Evolutionary conservation across 2,113 vertebrate species (phyloP).

Genomic region (Marcusenius ussheri): DNA sequence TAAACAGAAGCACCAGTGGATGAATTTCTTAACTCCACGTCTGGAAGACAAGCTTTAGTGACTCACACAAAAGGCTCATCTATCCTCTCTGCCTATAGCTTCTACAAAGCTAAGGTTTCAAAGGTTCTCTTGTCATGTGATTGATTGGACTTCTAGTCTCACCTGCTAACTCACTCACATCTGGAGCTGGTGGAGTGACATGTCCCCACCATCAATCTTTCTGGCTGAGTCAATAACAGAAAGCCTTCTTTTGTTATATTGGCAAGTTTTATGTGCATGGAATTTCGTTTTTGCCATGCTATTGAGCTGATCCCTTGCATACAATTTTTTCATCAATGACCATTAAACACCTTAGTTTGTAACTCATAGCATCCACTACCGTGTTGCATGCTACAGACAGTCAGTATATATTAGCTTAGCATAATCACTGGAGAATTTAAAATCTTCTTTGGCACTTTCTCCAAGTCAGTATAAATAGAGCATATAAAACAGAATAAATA

Average conservation of each 20-base stretch:
- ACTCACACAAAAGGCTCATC: not conserved
- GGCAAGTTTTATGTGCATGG: not conserved
- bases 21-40: not conserved
- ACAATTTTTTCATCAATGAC: not conserved
- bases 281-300: not conserved
- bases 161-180: not conserved
- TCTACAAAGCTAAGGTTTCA: constrained; percentile 50
- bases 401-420: not conserved
- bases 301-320: not conserved
- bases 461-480: not conserved
- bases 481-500: no score
- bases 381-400: not conserved
- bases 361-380: not conserved
- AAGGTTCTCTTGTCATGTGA: constrained; percentile 40
- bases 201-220: not conserved
- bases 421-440: not conserved
- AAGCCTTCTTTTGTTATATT: not conserved
- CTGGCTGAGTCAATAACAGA: not conserved
- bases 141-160: constrained; percentile 34
- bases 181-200: not conserved
- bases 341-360: not conserved
- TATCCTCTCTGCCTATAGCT: constrained; percentile 16
- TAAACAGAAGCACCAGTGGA: not conserved
- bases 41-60: not conserved
- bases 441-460: not conserved